Conservation (phyloP, 2,888 invertebrate genomes). For the Pterobdella sp. region DNA sequence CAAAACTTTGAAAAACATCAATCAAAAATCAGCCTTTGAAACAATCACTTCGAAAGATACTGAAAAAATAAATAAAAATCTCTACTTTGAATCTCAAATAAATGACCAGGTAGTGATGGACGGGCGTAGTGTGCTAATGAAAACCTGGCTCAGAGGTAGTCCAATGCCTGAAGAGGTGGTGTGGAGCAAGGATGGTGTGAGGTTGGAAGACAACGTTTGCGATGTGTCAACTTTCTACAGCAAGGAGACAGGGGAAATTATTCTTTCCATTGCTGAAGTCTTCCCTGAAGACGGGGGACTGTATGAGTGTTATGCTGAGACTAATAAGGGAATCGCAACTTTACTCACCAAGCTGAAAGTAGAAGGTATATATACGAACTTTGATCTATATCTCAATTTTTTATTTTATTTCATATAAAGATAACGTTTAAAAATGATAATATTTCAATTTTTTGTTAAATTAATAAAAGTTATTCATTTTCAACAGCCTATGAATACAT, state of each 20-base stretch:
- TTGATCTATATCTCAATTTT: constrained; percentile 3
- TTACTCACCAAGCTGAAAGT: constrained; percentile 55
- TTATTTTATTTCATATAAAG: constrained; percentile 5
- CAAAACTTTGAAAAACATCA: too few relatives aligned
- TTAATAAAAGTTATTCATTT: constrained; percentile 2
- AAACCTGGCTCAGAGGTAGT: constrained; percentile 65
- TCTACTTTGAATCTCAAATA: neutral
- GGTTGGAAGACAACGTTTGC: constrained; percentile 34
- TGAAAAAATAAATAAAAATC: neutral
- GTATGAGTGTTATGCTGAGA: constrained; percentile 88
- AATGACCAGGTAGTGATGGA: constrained; percentile 4
- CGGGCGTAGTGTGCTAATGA: neutral
- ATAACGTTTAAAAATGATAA: too few relatives aligned
- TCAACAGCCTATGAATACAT: constrained; percentile 78
- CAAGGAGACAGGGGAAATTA: constrained; percentile 52
- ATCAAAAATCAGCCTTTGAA: too few relatives aligned
- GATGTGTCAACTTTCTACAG: constrained; percentile 45
- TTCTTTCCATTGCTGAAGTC: constrained; percentile 87
- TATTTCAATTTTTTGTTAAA: neutral
- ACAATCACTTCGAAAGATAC: neutral
- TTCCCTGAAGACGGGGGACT: constrained; percentile 96
- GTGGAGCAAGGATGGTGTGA: constrained; percentile 83
- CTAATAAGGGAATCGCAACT: constrained; percentile 86
- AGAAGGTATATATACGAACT: constrained; percentile 37
- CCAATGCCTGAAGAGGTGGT: constrained; percentile 84